phyloP scores from a whole-genome alignment of 2,113 vertebrate genomes.

The Sebastes schlegelii region DNA sequence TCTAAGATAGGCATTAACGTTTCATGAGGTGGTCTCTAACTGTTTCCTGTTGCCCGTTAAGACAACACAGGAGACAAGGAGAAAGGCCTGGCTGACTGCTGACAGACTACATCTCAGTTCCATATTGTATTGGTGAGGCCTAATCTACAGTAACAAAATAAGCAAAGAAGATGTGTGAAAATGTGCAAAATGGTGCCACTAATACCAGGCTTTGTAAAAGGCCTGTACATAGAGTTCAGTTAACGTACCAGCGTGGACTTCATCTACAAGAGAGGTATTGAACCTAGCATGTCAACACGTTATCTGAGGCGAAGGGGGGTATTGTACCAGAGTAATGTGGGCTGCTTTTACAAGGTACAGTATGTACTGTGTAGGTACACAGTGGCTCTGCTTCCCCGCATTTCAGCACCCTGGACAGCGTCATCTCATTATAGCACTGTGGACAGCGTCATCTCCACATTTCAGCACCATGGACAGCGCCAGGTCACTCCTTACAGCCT shows the following conservation, averaged over 20 bases:
- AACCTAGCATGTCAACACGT: constrained; percentile 15
- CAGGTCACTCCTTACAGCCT: constrained; percentile 46
- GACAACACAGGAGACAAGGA: constrained; percentile 12
- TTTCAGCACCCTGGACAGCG: constrained; percentile 68
- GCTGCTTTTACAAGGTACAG: constrained; percentile 52
- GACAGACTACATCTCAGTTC: constrained; percentile 13
- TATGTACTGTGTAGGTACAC: constrained; percentile 51
- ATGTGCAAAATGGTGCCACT: constrained; percentile 45
- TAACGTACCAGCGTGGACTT: constrained; percentile 27
- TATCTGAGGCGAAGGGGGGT: neutral
- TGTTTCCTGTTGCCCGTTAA: constrained; percentile 48
- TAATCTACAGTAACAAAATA: constrained; percentile 28
- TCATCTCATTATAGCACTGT: constrained; percentile 57
- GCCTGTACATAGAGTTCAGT: neutral
- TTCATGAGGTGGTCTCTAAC: constrained; percentile 57
- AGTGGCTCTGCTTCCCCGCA: constrained; percentile 18
- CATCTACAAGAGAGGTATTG: constrained; percentile 23
- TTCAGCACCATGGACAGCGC: constrained; percentile 70
- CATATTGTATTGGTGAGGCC: constrained; percentile 13
- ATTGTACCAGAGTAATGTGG: constrained; percentile 2
- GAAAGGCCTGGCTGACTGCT: constrained; percentile 18
- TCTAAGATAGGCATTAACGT: constrained; percentile 52
- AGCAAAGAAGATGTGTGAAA: neutral
- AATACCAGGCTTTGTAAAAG: neutral
- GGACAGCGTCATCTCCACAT: constrained; percentile 45